Percentiles rank a stretch among this genome's conserved stretches.
These are phyloP conservation scores for Osmerus mordax DNA, from an alignment of 2,113 vertebrate species.

Conservation along the genomic window DNA sequence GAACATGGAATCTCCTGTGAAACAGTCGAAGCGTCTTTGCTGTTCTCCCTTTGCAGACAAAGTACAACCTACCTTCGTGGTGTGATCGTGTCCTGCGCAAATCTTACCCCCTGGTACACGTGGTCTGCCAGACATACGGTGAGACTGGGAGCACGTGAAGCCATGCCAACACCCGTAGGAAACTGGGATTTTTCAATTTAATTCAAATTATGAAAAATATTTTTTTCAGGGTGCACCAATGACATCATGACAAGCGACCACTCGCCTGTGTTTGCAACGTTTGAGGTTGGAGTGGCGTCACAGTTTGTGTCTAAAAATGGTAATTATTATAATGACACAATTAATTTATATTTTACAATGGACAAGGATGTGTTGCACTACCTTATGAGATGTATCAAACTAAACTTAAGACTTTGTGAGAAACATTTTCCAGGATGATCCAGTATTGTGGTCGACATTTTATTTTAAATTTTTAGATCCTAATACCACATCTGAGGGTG, in stretches of 20 bases:
- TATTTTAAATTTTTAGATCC: constrained; percentile 69
- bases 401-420: neutral
- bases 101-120: constrained; percentile 90
- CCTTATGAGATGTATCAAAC: neutral
- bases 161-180: neutral
- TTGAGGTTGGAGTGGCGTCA: constrained; percentile 94
- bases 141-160: constrained; percentile 53
- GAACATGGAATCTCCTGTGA: no score
- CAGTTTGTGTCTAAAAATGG: constrained; percentile 97
- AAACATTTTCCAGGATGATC: no score
- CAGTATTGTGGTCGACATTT: neutral
- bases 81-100: constrained; percentile 96
- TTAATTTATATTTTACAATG: neutral
- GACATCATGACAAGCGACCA: constrained; percentile 97
- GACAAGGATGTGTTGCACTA: neutral
- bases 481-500: constrained; percentile 78
- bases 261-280: constrained; percentile 94
- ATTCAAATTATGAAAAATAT: neutral
- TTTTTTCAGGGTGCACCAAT: constrained; percentile 83
- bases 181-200: neutral
- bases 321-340: constrained; percentile 36
- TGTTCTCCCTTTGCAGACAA: constrained; percentile 76
- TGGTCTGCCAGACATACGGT: constrained; percentile 96
- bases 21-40: neutral
- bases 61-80: constrained; percentile 98